Percentiles rank a stretch among this genome's conserved stretches.
Evolutionary conservation across 2,113 vertebrate genomes (phyloP).

Genomic region (Lepisosteus osseus): DNA sequence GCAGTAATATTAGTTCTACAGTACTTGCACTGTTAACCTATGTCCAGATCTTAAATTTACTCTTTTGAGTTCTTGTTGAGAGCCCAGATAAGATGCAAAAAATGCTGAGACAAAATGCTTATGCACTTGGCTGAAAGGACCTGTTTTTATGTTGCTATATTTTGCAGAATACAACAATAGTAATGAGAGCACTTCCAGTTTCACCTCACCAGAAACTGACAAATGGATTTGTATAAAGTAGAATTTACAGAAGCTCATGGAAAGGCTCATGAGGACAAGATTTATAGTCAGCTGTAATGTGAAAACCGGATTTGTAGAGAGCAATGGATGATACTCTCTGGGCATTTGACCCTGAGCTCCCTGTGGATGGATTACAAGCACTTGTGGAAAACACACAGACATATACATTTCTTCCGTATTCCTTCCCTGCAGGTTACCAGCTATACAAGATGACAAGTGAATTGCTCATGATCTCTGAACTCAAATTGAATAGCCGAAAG

Average conservation of each 20-base stretch:
- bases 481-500: background rate
- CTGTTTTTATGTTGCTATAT: too few relatives aligned
- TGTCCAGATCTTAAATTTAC: too few relatives aligned
- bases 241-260: background rate
- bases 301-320: background rate
- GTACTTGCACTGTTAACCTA: too few relatives aligned
- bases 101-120: too few relatives aligned
- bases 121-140: too few relatives aligned
- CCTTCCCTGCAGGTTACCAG: background rate
- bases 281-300: constrained; percentile 9
- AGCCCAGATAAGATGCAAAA: too few relatives aligned
- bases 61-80: too few relatives aligned
- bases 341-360: constrained; percentile 13
- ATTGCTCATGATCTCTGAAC: background rate
- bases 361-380: constrained; percentile 8
- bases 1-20: too few relatives aligned
- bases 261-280: background rate
- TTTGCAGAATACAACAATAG: background rate
- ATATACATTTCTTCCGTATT: background rate
- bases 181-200: background rate
- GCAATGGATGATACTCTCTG: constrained; percentile 1
- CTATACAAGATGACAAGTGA: background rate
- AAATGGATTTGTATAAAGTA: background rate
- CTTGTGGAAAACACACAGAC: constrained; percentile 3
- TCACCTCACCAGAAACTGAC: background rate